phyloP scores from a whole-genome alignment of 1,140 invertebrate genomes.

The Heliconius hewitsoni region DNA sequence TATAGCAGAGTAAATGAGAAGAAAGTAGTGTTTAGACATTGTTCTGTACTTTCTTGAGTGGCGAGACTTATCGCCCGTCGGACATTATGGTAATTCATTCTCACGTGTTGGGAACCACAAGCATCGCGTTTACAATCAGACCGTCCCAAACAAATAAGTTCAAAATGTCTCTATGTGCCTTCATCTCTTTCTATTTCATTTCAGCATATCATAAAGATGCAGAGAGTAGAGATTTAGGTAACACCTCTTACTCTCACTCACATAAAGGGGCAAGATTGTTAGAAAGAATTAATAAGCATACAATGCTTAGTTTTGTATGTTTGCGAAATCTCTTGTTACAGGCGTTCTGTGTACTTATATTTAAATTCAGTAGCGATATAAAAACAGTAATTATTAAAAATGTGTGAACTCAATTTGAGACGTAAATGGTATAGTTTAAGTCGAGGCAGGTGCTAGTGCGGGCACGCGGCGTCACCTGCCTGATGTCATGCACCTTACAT shows the following conservation, averaged over 20 bases:
- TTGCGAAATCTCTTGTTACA: not conserved
- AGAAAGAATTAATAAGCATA: not conserved
- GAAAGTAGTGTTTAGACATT: no score
- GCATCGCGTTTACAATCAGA: no score
- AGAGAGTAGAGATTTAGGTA: no score
- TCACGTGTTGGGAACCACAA: no score
- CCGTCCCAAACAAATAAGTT: no score
- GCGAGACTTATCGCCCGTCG: no score
- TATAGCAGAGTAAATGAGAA: no score
- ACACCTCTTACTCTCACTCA: not conserved
- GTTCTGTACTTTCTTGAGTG: no score
- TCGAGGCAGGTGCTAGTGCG: constrained; percentile 42
- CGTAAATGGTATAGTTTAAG: constrained; percentile 5
- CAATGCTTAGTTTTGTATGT: not conserved
- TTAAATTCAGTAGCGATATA: not conserved
- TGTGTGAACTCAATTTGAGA: constrained; percentile 10
- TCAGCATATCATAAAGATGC: no score
- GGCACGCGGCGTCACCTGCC: constrained; percentile 47
- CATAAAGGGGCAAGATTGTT: not conserved
- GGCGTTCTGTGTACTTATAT: not conserved
- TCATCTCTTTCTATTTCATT: no score
- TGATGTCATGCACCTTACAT: constrained; percentile 58
- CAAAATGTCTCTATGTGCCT: no score
- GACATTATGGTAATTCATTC: no score
- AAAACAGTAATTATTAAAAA: constrained; percentile 7